phyloP scores from a whole-genome alignment of 2,888 invertebrate species.

The Caenorhabditis sp. region DNA sequence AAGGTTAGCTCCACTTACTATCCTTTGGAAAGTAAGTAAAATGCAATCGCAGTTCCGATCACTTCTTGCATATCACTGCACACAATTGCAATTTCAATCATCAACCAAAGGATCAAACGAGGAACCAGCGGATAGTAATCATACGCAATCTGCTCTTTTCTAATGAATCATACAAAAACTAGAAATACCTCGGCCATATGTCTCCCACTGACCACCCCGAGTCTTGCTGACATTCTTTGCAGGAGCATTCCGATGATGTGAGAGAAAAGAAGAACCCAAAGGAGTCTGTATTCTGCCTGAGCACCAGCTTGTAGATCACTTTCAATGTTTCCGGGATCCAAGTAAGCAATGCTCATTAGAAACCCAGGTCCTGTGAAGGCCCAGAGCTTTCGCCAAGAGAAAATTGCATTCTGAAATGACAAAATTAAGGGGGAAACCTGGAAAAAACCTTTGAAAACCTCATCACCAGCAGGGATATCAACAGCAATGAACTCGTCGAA shows the following conservation, averaged over 20 bases:
- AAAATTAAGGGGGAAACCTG: not conserved
- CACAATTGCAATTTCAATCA: constrained; percentile 93
- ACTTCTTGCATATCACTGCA: constrained; percentile 91
- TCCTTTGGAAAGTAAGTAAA: constrained; percentile 88
- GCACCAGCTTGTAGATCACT: constrained; percentile 90
- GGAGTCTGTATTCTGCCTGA: constrained; percentile 86
- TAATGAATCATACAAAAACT: no score
- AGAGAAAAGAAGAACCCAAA: constrained; percentile 90
- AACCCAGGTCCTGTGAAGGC: constrained; percentile 94
- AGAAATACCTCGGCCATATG: constrained; percentile 84
- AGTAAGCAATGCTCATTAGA: constrained; percentile 92
- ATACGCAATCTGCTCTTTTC: constrained; percentile 81
- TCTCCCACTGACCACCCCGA: constrained; percentile 90
- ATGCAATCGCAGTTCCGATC: constrained; percentile 91
- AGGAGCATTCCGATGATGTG: constrained; percentile 89
- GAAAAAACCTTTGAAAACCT: not conserved
- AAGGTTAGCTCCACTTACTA: no score
- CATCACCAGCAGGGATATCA: constrained; percentile 51
- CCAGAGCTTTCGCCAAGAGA: constrained; percentile 85
- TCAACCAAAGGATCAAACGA: constrained; percentile 82
- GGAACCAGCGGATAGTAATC: constrained; percentile 86
- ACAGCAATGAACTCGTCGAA: constrained; percentile 36
- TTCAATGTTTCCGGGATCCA: constrained; percentile 94
- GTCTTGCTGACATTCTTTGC: constrained; percentile 86
- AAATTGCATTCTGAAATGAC: not conserved